phyloP scores from a whole-genome alignment of 1,140 invertebrate genomes.

The Drosophila nikananu region DNA sequence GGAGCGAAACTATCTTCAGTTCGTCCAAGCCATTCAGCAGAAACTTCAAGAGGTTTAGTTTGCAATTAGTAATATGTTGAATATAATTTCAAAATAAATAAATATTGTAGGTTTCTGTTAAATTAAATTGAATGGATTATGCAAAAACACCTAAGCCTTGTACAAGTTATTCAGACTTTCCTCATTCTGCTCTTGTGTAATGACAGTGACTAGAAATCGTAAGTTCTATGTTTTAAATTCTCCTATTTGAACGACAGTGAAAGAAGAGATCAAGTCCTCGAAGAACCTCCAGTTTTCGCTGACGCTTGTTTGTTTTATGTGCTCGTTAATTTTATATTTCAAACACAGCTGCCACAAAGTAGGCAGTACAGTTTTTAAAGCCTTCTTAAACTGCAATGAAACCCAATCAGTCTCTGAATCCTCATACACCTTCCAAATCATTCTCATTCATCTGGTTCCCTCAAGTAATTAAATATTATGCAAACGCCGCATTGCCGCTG shows the following conservation, averaged over 20 bases:
- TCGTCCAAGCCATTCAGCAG: conserved; percentile 22
- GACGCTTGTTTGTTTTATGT: no score
- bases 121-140: neutral
- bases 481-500: neutral
- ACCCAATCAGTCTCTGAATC: neutral
- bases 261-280: no score
- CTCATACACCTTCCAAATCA: neutral
- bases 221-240: no score
- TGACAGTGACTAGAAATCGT: no score
- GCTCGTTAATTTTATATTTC: no score
- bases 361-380: neutral
- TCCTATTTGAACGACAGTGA: no score
- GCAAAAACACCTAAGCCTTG: no score
- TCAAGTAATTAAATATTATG: neutral
- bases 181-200: no score
- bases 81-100: neutral
- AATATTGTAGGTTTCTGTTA: neutral
- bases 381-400: neutral
- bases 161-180: neutral
- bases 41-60: neutral
- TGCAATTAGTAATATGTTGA: neutral
- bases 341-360: neutral
- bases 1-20: conserved; percentile 60
- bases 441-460: neutral
- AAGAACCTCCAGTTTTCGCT: no score